Base-by-base conservation (phyloP, 2,113 vertebrate species). In the Cisticola juncidis region DNA sequence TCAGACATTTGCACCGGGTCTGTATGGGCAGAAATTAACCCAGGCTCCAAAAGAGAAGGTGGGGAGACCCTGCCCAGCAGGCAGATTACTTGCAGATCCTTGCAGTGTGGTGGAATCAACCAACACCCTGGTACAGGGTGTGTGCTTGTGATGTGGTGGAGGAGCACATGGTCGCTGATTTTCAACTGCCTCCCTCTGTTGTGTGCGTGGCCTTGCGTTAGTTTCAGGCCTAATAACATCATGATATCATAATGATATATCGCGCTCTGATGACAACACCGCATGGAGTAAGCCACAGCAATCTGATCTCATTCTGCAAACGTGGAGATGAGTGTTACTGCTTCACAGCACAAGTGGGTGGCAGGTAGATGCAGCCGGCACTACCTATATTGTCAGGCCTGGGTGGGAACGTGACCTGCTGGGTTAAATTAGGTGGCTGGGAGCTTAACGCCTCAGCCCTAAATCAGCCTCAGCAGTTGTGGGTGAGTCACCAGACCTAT, bases 271-370 rank as follows among this genome's bases (percentile, higher is more conserved):
- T 95, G 96, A 93, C 92, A 95, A 84, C 79, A 73, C 60, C 0
- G 1, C 72, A 48, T 21, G 77, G 69, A 86, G 69, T 69, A 90
- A 93, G 90, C 60, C 82, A 42, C 69, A 36, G 86, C 72, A 83
- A 93, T 96, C 93, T 95, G 94, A 96, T 97, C 92, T 93, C 88
- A 76, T 84, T 88, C 92, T 94, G 92, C 80, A 86, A 56, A 86
- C 0, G 31, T 40, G 44, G 86, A 81, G 90, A 82, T 70, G 90
- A 73, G 35, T 8, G 4, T 53, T 79, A 11, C 73, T 88, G 90
- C 80, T 90, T 90, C 80, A 24, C 72, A 93, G 93, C 51, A 76
- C 82, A 78, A 90, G 88, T 83, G 72, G 92, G 86, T 45, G 90
- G 85, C 68, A 57, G 69, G 65, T 20, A 78, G 65, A 83, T 68